Evolutionary conservation across 1,140 invertebrate species (phyloP), one percentile per base, ranked within the genome.

Genomic region (Dendrolimus kikuchii): DNA sequence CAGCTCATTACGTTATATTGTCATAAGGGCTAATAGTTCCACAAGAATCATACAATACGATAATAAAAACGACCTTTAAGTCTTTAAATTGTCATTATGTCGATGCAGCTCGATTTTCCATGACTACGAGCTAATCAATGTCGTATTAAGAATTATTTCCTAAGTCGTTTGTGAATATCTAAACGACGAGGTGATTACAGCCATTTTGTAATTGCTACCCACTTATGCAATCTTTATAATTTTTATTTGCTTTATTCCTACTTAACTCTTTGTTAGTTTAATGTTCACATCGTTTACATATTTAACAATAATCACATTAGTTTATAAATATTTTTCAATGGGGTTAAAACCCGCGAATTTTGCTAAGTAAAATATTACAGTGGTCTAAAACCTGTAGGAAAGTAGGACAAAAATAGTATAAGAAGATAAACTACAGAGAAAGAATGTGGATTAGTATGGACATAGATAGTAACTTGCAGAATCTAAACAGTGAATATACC

Each of bases 51-150:
- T 83, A 86, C 79, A 77, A 81, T 74, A 85, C 75, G 79, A 80
- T 84, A 86, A 84, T 80, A 81, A 84, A 84, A 82, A 74, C 74
- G 77, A 81, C 74, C 77, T 86, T 82, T 81, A 81, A 79, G 79
- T 86, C 82, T 86, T 86, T 86, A 86, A 86, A 84, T 84, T 82
- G 74, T 82, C 82, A 80, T 86, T 86, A 85, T 69, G 62, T 77
- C 72, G 59, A 71, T 74, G 54, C 62, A 69, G 63, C 66, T 66
- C 61, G 64, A 66, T 76, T 77, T 76, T 72, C 23, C 77, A 74
- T 79, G 68, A 64, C 70, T 69, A 61, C 68, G 51, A 71, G 49
- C 73, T 84, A 82, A 86, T 86, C 82, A 84, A 77, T 84, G 79
- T 81, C 79, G 63, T 84, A 86, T 86, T 81, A 86, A 82, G 77